Evolutionary conservation across 2,113 vertebrate species (phyloP).

Genomic region (Tachuris rubrigastra): DNA sequence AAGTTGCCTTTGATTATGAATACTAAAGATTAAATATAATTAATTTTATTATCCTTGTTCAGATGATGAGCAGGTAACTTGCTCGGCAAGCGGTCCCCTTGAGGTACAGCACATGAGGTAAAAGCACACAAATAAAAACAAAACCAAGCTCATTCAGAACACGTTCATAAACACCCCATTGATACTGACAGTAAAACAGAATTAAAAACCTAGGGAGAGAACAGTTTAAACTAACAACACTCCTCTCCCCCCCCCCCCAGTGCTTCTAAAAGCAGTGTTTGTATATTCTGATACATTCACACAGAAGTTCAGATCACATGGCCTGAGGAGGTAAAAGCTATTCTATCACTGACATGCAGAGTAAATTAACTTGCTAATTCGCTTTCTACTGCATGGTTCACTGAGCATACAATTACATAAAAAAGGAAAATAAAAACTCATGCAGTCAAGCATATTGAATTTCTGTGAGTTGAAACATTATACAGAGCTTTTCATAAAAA

Average conservation of each 20-base stretch:
- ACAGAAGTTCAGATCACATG: background rate
- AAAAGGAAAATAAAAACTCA: background rate
- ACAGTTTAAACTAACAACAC: background rate
- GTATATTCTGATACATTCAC: background rate
- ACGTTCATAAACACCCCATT: accelerated
- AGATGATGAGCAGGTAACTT: background rate
- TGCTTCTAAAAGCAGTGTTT: background rate
- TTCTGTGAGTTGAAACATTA: background rate
- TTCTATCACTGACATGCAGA: background rate
- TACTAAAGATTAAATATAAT: background rate
- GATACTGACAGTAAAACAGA: background rate
- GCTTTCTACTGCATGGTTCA: background rate
- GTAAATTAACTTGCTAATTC: conserved; percentile 50
- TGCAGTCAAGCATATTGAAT: background rate
- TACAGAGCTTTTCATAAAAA: background rate
- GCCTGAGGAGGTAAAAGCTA: background rate
- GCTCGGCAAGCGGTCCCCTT: background rate
- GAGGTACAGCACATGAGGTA: background rate
- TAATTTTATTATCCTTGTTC: background rate
- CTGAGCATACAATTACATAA: background rate
- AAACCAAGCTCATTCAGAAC: background rate
- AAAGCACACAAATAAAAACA: background rate
- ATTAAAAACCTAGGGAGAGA: background rate
- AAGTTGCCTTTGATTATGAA: background rate
- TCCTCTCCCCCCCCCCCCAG: background rate